Evolutionary conservation across 2,888 invertebrate species (phyloP), one percentile per base, ranked within the genome.

Genomic region (Machimus atricapillus): DNA sequence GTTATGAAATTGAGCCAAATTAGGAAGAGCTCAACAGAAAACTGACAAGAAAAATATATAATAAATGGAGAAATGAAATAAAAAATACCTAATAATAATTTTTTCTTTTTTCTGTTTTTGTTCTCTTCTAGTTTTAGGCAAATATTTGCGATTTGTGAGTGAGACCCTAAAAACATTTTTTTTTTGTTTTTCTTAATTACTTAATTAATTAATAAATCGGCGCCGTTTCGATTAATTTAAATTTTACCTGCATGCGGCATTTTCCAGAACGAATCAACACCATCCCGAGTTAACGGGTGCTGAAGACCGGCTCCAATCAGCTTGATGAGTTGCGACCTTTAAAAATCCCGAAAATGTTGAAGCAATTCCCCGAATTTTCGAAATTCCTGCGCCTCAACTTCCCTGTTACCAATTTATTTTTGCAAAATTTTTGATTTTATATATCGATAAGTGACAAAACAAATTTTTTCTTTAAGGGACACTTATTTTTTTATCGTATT

Each of bases 161-260:
- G n/a, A 19, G 52, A 52, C 1, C n/a, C n/a, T n/a, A 2, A 52
- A 52, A 16, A 14, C 16, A 5, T 2, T 52, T 6, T 52, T 52
- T 6, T 34, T 34, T 34, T 34, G 7, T 4, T 4, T 31, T 31
- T 4, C 6, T 34, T 34, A 34, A 34, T 34, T 34, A 34, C 2
- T 34, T 34, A 0, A 34, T 34, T 34, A 34, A 34, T 34, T 34
- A 34, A 34, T 34, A 1, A 34, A 34, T 43, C 12, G 43, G 43
- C 12, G 1, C 12, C 43, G 43, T 43, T 43, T 43, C 16, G 43
- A 46, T 4, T 14, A 46, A 46, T 16, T 40, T 23, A 66, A 66
- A 77, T 87, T 85, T 93, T 93, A 96, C 96, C 96, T 96, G 96
- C 96, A 93, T 96, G 96, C 90, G 96, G 96, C 96, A 96, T 96